Percentiles rank a stretch among this genome's conserved stretches.
Evolutionary conservation across 2,113 vertebrate genomes (phyloP).

Genomic region (Eclectus roratus): DNA sequence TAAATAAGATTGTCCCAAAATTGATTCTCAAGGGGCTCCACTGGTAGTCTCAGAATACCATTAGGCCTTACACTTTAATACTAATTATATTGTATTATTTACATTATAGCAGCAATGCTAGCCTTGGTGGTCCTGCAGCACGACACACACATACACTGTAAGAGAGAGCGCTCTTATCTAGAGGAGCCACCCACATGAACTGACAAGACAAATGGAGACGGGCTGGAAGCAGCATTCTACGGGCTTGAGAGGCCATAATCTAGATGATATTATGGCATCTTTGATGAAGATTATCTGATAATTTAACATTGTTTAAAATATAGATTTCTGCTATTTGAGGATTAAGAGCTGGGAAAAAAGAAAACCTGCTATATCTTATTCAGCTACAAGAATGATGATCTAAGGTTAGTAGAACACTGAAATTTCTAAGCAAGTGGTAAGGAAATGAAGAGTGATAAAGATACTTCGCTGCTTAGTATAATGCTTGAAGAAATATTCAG

Average conservation of each 20-base stretch:
- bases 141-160: not conserved
- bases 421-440: not conserved
- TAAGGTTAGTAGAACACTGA: not conserved
- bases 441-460: not conserved
- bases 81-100: slow-evolving; percentile 12
- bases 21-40: not conserved
- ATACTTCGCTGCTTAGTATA: not conserved
- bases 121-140: not conserved
- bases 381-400: not conserved
- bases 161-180: not conserved
- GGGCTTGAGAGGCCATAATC: not conserved
- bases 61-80: not conserved
- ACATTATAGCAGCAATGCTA: not conserved
- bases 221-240: not conserved
- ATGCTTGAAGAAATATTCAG: not conserved
- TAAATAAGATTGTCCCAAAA: slow-evolving; percentile 20
- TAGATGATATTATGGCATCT: not conserved
- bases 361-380: not conserved
- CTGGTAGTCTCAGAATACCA: not conserved
- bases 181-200: not conserved
- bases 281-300: not conserved
- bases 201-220: not conserved
- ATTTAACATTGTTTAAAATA: not conserved
- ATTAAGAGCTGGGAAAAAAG: not conserved
- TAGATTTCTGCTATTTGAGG: not conserved